These are phyloP conservation scores for Otocyon megalotis DNA, from an alignment of 2,113 vertebrate species.

Conservation along the genomic window DNA sequence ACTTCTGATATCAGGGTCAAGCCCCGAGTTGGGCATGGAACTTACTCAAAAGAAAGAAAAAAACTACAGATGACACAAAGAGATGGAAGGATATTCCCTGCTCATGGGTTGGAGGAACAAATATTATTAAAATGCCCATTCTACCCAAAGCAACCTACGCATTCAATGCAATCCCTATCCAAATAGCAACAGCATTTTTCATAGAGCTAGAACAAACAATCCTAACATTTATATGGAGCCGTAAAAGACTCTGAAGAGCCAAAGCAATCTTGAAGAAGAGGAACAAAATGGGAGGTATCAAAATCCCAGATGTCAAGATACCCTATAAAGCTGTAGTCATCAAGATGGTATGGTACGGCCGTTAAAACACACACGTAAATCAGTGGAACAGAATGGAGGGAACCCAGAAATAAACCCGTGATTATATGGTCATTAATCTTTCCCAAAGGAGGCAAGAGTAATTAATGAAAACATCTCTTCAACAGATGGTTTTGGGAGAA, in stretches of 20 bases:
- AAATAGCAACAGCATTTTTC: neutral
- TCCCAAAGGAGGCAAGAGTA: neutral
- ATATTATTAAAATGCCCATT: neutral
- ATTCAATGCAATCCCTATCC: neutral
- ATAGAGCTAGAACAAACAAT: neutral
- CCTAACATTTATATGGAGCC: neutral
- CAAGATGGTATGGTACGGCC: neutral
- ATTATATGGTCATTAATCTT: neutral
- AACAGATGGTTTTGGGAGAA: neutral
- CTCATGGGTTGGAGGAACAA: no score
- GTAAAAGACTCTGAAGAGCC: neutral
- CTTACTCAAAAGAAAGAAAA: no score
- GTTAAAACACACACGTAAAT: neutral
- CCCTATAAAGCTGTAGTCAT: neutral
- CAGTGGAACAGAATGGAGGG: neutral
- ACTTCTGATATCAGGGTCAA: neutral
- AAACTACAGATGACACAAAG: neutral
- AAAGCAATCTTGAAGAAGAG: neutral
- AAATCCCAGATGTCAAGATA: neutral
- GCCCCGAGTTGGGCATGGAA: neutral
- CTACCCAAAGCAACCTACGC: neutral
- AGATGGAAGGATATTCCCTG: neutral
- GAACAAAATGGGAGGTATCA: neutral
- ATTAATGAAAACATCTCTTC: neutral
- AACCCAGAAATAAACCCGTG: neutral